Percentiles rank a stretch among this genome's conserved stretches.
Evolutionary conservation across 2,888 invertebrate species (phyloP).

Genomic region (Agrypnus murinus): DNA sequence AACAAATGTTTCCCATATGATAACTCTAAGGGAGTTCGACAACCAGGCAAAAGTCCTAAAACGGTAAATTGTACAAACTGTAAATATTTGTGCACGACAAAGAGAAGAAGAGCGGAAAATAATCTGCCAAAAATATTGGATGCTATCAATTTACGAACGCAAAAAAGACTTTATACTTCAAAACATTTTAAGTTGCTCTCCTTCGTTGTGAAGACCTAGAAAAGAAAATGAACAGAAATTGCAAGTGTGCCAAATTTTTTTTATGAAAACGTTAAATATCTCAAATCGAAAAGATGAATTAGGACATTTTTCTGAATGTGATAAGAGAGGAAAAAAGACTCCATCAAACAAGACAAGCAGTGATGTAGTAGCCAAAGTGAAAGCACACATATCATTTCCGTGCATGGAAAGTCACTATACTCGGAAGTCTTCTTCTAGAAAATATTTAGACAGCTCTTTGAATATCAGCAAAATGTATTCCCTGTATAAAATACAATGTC

Average conservation of each 20-base stretch:
- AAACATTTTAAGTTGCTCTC: constrained; percentile 1
- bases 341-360: constrained; percentile 53
- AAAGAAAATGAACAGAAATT: constrained; percentile 8
- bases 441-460: constrained; percentile 52
- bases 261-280: constrained; percentile 17
- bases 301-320: constrained; percentile 44
- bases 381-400: constrained; percentile 55
- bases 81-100: no score
- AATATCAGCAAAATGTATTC: constrained; percentile 56
- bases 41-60: no score
- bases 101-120: no score
- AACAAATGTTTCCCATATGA: no score
- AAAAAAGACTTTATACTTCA: no score
- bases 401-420: constrained; percentile 53
- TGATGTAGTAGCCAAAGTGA: constrained; percentile 45
- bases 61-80: no score
- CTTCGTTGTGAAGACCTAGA: background rate
- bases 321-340: constrained; percentile 50
- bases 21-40: no score
- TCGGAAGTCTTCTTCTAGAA: constrained; percentile 46
- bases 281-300: constrained; percentile 18
- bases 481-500: constrained; percentile 51
- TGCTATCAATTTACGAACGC: no score
- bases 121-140: no score
- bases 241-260: constrained; percentile 24